A percentile compares a stretch with the other conserved stretches of the same genome.
phyloP scores from a whole-genome alignment of 92 coral and sea anemone species.

The Zoanthus sociatus region DNA sequence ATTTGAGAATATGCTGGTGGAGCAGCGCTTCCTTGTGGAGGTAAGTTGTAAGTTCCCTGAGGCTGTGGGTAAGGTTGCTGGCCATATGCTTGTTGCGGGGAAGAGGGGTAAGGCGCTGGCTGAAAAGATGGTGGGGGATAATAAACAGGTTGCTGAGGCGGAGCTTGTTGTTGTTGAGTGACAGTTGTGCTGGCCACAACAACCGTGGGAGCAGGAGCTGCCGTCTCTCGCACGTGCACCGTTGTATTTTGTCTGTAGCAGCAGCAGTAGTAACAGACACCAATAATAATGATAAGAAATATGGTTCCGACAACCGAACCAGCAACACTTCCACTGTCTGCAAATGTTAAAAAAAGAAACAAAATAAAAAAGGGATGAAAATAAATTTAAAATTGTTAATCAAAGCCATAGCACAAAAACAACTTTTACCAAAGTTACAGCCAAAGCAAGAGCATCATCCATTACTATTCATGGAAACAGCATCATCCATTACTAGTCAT shows the following conservation, averaged over 20 bases:
- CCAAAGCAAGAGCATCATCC: too few species aligned
- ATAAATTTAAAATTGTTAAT: background rate
- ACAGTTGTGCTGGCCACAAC: background rate
- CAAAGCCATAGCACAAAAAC: too few species aligned
- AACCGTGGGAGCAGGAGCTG: background rate
- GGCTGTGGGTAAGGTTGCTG: background rate
- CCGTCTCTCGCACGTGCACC: background rate
- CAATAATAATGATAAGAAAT: background rate
- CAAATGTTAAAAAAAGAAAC: background rate
- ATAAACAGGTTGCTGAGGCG: background rate
- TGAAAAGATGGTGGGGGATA: background rate
- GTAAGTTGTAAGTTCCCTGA: background rate
- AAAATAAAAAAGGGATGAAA: background rate
- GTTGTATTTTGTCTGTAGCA: background rate
- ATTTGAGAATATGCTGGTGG: background rate
- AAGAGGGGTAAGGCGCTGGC: background rate
- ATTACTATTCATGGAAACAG: too few species aligned
- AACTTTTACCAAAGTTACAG: too few species aligned
- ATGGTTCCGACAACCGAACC: conserved; percentile 9
- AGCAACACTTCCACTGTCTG: background rate
- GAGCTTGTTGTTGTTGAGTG: background rate
- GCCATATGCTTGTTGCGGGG: background rate
- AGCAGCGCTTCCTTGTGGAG: background rate
- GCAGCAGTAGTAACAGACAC: background rate
- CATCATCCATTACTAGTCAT: too few species aligned